Conservation (phyloP, 2,888 invertebrate species). For the Fabriciana adippe region DNA sequence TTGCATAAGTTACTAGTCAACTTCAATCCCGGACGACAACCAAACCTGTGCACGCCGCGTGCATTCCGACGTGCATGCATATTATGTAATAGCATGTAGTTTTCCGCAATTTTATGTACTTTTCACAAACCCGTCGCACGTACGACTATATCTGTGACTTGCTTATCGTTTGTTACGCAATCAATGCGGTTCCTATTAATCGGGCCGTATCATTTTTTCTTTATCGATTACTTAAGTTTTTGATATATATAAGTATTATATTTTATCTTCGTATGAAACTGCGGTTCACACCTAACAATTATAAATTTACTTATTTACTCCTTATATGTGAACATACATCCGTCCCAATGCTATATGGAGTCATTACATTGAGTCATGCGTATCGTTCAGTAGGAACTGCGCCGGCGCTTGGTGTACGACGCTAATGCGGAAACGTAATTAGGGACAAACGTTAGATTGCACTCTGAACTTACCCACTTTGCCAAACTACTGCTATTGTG, state of each 20-base stretch:
- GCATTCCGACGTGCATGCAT: too few species aligned
- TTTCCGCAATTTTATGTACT: constrained; percentile 6
- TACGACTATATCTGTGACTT: neutral
- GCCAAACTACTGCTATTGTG: neutral
- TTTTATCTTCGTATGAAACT: too few species aligned
- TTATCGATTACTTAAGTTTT: constrained; percentile 13
- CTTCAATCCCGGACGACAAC: too few species aligned
- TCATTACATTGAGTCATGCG: constrained; percentile 9
- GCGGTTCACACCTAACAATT: too few species aligned
- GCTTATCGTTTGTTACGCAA: neutral
- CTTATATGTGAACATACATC: too few species aligned
- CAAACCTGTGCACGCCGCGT: too few species aligned
- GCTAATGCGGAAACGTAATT: constrained; percentile 67
- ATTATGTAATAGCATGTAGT: neutral
- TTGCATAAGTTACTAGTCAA: too few species aligned
- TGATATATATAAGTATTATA: too few species aligned
- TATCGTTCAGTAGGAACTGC: constrained; percentile 15
- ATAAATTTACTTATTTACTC: too few species aligned
- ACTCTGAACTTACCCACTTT: constrained; percentile 23
- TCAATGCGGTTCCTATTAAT: constrained; percentile 7
- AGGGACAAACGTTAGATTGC: constrained; percentile 46
- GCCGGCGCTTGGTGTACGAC: constrained; percentile 23
- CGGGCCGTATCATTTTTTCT: neutral
- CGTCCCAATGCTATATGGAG: too few species aligned
- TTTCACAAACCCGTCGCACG: neutral